Percentiles rank a stretch among this genome's conserved stretches.
Conservation (phyloP, 2,888 invertebrate genomes). For the Keiferia lycopersicella region DNA sequence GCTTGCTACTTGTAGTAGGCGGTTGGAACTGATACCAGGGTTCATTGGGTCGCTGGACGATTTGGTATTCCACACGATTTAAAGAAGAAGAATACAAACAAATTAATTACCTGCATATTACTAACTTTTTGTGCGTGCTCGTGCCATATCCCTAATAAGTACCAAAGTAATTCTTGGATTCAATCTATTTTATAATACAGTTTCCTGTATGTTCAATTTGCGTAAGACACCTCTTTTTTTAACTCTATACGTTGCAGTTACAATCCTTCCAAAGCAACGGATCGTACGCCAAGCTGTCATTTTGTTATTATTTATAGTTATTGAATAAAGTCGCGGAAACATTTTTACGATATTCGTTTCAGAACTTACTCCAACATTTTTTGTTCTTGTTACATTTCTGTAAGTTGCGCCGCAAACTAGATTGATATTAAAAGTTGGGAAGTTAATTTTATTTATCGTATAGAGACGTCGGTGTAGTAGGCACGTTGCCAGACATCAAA, state of each 20-base stretch:
- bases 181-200: too few relatives aligned
- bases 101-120: too few relatives aligned
- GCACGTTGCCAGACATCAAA: constrained; percentile 5
- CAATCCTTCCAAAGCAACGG: background rate
- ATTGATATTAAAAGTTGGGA: constrained; percentile 17
- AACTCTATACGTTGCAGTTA: background rate
- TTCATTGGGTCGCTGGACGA: too few relatives aligned
- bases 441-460: constrained; percentile 22
- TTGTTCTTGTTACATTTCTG: constrained; percentile 16
- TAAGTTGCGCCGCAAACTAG: constrained; percentile 2
- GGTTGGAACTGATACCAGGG: too few relatives aligned
- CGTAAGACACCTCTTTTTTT: too few relatives aligned
- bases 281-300: constrained; percentile 6
- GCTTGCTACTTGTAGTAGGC: too few relatives aligned
- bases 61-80: too few relatives aligned
- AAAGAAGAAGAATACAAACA: too few relatives aligned
- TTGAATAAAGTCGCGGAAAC: constrained; percentile 13
- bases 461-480: constrained; percentile 1
- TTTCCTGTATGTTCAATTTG: too few relatives aligned
- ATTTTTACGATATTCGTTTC: constrained; percentile 15
- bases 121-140: too few relatives aligned
- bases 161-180: too few relatives aligned
- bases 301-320: constrained; percentile 19
- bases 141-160: too few relatives aligned
- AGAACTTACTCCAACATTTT: constrained; percentile 12